phyloP scores from a whole-genome alignment of 37 sponge, comb jelly and placozoan genomes.

The Spongilla lacustris region DNA sequence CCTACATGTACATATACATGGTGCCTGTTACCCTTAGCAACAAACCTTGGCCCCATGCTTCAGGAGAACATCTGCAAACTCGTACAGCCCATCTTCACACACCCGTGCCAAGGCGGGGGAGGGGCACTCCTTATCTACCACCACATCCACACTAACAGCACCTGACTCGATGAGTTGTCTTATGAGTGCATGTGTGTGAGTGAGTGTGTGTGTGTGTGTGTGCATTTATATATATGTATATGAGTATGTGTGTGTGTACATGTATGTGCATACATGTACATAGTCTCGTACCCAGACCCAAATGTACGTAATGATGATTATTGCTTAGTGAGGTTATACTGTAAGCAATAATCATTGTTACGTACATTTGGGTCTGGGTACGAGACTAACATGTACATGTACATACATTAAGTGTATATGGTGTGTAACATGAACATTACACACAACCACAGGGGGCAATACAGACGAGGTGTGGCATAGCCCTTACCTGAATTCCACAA shows the following conservation, averaged over 20 bases:
- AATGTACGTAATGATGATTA: no score
- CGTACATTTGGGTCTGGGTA: no score
- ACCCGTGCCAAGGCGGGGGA: slow-evolving; percentile 31
- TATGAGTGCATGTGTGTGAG: neutral
- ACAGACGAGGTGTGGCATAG: no score
- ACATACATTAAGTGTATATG: no score
- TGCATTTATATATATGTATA: neutral
- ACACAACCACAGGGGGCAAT: no score
- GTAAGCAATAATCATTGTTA: no score
- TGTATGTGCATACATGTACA: neutral
- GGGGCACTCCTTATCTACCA: slow-evolving; percentile 39
- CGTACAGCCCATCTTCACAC: slow-evolving; percentile 46
- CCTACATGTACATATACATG: neutral
- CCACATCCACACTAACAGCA: slow-evolving; percentile 20
- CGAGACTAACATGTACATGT: neutral
- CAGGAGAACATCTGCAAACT: slow-evolving; percentile 53
- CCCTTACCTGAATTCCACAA: slow-evolving; percentile 48
- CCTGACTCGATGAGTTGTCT: slow-evolving; percentile 23
- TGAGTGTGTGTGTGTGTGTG: neutral
- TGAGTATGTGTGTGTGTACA: neutral
- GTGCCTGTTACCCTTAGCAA: no score
- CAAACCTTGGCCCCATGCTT: slow-evolving; percentile 63
- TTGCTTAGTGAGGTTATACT: no score
- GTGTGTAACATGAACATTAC: no score
- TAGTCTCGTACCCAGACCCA: neutral